Evolutionary conservation across 1,140 invertebrate species (phyloP), one percentile per base, ranked within the genome.

Genomic region (Leptinotarsa undecemlineata): DNA sequence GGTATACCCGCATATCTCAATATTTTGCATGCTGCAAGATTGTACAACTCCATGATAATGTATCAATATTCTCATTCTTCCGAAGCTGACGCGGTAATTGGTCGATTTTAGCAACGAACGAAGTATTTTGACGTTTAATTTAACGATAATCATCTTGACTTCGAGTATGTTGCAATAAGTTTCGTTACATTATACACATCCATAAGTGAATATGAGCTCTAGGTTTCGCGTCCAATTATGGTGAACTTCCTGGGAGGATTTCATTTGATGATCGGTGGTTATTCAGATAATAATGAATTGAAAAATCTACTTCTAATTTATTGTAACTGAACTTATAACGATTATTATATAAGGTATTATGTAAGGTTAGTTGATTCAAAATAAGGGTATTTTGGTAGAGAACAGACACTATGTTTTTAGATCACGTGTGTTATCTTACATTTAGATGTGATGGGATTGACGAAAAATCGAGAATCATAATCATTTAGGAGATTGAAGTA

Each of bases 1-100:
- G 51, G 51, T 57, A 57, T 57, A 57, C 51, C 51, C 51, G 51
- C 51, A 57, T 57, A 57, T 57, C n/a, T 57, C 51, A 57, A 57
- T 57, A 57, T 57, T 57, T 19, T 19, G n/a, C 51, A 15, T 19
- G 51, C 4, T 57, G 51, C n/a, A n/a, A 57, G 51, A 57, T 57
- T 17, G n/a, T 19, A n/a, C 51, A 57, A 57, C 51, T 57, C 6
- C n/a, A 19, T 57, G 51, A 57, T 57, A 57, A 57, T 17, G 51
- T 15, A 57, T 57, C n/a, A 57, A 57, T 57, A 57, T 57, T 57
- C 51, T 19, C n/a, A 57, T 57, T 57, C 51, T 57, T 57, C 51
- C n/a, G 15, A 57, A 17, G 51, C 15, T 57, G 15, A 17, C n/a
- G 51, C 51, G 51, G 51, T 57, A 57, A 57, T 57, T 57, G 51